These are phyloP conservation scores for Muscicapa adusta DNA, from an alignment of 2,113 vertebrate genomes.

Conservation along the genomic window DNA sequence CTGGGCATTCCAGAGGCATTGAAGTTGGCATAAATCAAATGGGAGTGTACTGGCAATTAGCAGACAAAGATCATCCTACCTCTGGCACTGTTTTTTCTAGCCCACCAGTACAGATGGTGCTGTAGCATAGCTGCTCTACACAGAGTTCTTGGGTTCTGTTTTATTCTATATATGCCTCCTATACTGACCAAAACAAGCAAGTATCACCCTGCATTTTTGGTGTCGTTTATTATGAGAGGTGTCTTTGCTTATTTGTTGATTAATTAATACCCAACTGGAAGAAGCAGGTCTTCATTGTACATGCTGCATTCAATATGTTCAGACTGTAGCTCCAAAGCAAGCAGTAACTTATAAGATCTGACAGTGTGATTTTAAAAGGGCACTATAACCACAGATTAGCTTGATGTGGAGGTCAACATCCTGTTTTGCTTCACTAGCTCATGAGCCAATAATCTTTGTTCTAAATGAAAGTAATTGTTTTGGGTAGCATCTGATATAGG, in stretches of 20 bases:
- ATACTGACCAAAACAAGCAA: background rate
- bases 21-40: background rate
- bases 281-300: background rate
- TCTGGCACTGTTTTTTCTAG: background rate
- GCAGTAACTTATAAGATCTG: background rate
- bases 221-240: fast-evolving
- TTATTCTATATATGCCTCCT: background rate
- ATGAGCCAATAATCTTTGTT: background rate
- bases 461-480: background rate
- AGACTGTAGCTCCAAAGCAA: background rate
- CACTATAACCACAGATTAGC: background rate
- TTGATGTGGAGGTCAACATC: background rate
- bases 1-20: background rate
- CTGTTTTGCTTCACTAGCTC: background rate
- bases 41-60: background rate
- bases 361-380: background rate
- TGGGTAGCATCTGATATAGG: background rate
- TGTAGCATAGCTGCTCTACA: background rate
- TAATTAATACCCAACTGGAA: background rate
- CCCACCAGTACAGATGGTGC: background rate
- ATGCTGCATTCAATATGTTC: background rate
- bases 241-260: background rate
- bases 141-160: background rate
- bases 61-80: background rate
- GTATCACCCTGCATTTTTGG: background rate